Base-by-base conservation (phyloP, 2,888 invertebrate genomes). In the Eulithis prunata region DNA sequence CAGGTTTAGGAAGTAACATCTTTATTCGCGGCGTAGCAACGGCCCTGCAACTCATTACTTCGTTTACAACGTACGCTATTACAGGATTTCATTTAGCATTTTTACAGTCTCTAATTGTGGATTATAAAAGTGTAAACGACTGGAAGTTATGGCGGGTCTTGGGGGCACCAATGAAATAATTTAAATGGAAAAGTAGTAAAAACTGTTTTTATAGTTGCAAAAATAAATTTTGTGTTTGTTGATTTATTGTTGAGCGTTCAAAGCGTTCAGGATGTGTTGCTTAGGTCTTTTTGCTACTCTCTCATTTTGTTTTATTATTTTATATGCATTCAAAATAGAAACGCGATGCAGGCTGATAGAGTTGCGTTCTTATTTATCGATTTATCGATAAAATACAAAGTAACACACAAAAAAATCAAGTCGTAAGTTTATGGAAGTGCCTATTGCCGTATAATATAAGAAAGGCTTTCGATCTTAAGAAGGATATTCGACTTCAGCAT, bases 71-170 rank as follows among this genome's bases (percentile, higher is more conserved):
- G 67, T 66, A 65, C 58, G 81, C 85, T 82, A 89, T 90, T 85
- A 89, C 84, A 78, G 79, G 80, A 86, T 86, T 85, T 85, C 87
- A 85, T 87, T 88, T 87, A 88, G 84, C 88, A 87, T 88, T 92
- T 93, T 93, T 93, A 93, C 92, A 91, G 83, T 90, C 90, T 82
- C 77, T 93, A 93, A 93, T 93, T 92, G 89, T 81, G 86, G 84
- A 88, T 89, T 91, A 89, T 91, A 91, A 90, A 90, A 84, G 75
- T 79, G 82, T 83, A 86, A 87, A 87, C 79, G 78, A 75, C 72
- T 75, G 71, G 64, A 66, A 71, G 80, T 82, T 82, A 84, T 79
- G 78, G 82, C 75, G 62, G 76, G 67, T 63, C 65, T 67, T 60
- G 57, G 64, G 60, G 64, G 60, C 64, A 62, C 72, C 75, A 78